Percentiles rank a stretch among this genome's conserved stretches.
These are phyloP conservation scores for Sebastes nivosus DNA, from an alignment of 2,797 vertebrate genomes.

Conservation along the genomic window DNA sequence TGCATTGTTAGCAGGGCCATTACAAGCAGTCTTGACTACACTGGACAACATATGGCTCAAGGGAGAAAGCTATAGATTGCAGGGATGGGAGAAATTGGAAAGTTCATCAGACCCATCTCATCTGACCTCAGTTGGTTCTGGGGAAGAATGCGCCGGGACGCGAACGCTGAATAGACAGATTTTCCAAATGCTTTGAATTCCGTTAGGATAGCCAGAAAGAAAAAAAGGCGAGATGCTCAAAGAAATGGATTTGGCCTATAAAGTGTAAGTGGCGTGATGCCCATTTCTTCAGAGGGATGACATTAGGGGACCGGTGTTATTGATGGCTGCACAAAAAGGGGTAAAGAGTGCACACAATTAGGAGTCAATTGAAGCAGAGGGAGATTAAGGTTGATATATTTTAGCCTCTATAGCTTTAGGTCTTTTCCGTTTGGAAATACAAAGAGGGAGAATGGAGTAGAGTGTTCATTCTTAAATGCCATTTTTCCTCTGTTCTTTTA, in stretches of 20 bases:
- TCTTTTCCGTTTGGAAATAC: slow-evolving; percentile 93
- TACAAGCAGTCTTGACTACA: slow-evolving; percentile 87
- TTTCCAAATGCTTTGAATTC: slow-evolving; percentile 99
- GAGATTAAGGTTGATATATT: slow-evolving; percentile 82
- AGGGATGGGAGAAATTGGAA: slow-evolving; percentile 79
- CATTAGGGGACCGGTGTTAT: slow-evolving; percentile 89
- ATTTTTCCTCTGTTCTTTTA: slow-evolving; percentile 83
- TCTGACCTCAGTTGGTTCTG: slow-evolving; percentile 86
- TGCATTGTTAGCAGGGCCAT: slow-evolving; percentile 95
- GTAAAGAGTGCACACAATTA: slow-evolving; percentile 90
- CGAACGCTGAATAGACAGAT: slow-evolving; percentile 94
- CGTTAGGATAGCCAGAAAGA: slow-evolving; percentile 86
- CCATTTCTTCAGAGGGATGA: slow-evolving; percentile 89
- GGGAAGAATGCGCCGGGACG: slow-evolving; percentile 86
- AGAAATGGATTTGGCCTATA: slow-evolving; percentile 94
- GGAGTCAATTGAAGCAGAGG: slow-evolving; percentile 90
- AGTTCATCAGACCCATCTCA: slow-evolving; percentile 93
- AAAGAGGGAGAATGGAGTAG: slow-evolving; percentile 89
- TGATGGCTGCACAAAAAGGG: slow-evolving; percentile 85
- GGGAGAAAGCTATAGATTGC: slow-evolving; percentile 94
- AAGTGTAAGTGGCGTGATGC: slow-evolving; percentile 87
- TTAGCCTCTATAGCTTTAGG: slow-evolving; percentile 90
- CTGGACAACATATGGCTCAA: slow-evolving; percentile 87
- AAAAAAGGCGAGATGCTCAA: slow-evolving; percentile 80
- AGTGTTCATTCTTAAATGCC: slow-evolving; percentile 92